A percentile compares a stretch with the other conserved stretches of the same genome.
These are phyloP conservation scores for Crocuta crocuta DNA, from an alignment of 2,113 vertebrate genomes.

Conservation along the genomic window DNA sequence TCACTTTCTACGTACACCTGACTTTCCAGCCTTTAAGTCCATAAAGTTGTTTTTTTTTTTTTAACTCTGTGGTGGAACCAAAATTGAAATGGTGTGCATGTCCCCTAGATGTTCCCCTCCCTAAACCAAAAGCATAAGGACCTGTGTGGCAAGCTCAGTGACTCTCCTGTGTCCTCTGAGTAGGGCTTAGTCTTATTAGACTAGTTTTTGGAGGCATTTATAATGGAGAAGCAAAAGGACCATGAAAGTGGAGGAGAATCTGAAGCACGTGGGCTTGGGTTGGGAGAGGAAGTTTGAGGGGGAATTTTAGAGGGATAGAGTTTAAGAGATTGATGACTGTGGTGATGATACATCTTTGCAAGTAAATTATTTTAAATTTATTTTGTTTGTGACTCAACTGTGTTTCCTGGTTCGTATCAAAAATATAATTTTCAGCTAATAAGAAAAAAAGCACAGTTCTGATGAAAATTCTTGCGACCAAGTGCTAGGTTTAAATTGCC, in stretches of 20 bases:
- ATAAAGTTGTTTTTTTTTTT: not conserved
- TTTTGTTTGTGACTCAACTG: not conserved
- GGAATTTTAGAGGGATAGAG: not conserved
- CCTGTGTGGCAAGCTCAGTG: not conserved
- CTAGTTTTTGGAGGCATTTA: not conserved
- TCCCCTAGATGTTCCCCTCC: not conserved
- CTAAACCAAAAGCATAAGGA: not conserved
- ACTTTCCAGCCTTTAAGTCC: not conserved
- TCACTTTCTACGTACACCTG: not conserved
- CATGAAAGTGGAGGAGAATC: not conserved
- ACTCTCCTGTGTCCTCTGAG: not conserved
- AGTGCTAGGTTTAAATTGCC: not conserved
- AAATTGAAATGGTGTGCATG: not conserved
- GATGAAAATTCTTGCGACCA: not conserved
- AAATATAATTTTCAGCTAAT: slow-evolving; percentile 23
- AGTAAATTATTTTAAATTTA: not conserved
- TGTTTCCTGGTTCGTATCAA: not conserved
- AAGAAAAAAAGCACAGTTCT: not conserved
- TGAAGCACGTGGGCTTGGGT: not conserved
- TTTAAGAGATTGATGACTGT: not conserved
- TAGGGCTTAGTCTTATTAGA: not conserved
- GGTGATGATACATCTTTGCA: not conserved
- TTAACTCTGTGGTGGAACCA: not conserved
- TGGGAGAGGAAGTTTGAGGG: not conserved
- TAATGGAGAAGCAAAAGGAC: not conserved